Evolutionary conservation across 2,113 vertebrate species (phyloP).

Genomic region (Colossoma macropomum): DNA sequence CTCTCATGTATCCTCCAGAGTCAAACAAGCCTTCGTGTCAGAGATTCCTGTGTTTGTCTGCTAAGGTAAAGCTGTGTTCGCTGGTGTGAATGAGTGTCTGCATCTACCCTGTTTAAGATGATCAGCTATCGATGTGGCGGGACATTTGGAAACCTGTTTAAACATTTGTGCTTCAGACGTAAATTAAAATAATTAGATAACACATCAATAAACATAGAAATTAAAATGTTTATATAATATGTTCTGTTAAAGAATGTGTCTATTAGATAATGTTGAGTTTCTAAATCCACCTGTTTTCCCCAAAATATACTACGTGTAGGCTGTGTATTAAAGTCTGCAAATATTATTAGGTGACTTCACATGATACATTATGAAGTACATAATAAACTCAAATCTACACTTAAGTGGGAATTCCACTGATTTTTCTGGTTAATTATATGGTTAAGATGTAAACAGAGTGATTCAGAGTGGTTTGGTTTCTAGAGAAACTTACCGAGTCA

Average conservation of each 20-base stretch:
- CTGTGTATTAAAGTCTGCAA: too few species aligned
- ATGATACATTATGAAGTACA: neutral
- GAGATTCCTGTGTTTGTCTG: slow-evolving; percentile 31
- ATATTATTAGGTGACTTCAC: too few species aligned
- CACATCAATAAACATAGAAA: slow-evolving; percentile 42
- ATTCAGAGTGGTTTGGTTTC: too few species aligned
- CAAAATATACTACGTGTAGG: too few species aligned
- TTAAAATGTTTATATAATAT: slow-evolving; percentile 35
- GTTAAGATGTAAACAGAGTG: too few species aligned
- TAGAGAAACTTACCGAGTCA: too few species aligned
- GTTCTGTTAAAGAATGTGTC: too few species aligned
- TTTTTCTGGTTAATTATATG: too few species aligned
- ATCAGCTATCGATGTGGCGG: slow-evolving; percentile 3
- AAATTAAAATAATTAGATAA: slow-evolving; percentile 59
- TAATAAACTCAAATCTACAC: neutral
- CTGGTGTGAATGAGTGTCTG: slow-evolving; percentile 34
- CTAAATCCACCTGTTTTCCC: too few species aligned
- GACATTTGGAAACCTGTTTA: neutral
- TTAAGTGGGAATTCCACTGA: too few species aligned
- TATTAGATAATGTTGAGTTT: too few species aligned
- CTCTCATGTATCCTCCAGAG: slow-evolving; percentile 2
- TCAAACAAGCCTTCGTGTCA: neutral
- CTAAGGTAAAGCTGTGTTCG: slow-evolving; percentile 34
- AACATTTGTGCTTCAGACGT: slow-evolving; percentile 77
- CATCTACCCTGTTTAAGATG: slow-evolving; percentile 29